phyloP scores from a whole-genome alignment of 2,888 invertebrate genomes.

The Ecliptopera silaceata region DNA sequence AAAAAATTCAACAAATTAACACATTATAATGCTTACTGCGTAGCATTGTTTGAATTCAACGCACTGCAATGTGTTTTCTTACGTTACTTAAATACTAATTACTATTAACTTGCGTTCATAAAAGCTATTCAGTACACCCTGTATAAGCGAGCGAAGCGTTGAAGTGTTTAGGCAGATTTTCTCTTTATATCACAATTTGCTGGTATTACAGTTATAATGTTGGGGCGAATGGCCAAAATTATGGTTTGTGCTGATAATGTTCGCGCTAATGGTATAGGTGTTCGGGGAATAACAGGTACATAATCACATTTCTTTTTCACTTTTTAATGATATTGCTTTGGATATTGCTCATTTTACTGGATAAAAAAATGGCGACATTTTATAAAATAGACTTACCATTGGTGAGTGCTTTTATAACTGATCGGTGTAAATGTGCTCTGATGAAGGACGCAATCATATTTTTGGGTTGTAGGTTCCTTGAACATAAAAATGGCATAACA shows the following conservation, averaged over 20 bases:
- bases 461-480: too few relatives aligned
- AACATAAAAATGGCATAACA: too few relatives aligned
- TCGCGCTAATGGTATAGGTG: slow-evolving; percentile 22
- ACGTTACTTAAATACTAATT: slow-evolving; percentile 1
- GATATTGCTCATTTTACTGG: too few relatives aligned
- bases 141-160: slow-evolving; percentile 11
- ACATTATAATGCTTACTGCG: not conserved
- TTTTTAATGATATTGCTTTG: slow-evolving; percentile 14
- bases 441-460: too few relatives aligned
- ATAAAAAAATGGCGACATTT: too few relatives aligned
- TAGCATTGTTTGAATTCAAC: not conserved
- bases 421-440: too few relatives aligned
- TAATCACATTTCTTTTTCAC: slow-evolving; percentile 10
- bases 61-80: not conserved
- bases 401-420: too few relatives aligned
- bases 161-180: slow-evolving; percentile 31
- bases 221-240: slow-evolving; percentile 34
- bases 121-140: slow-evolving; percentile 14
- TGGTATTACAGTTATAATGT: slow-evolving; percentile 38
- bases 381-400: too few relatives aligned
- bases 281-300: slow-evolving; percentile 5
- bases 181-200: slow-evolving; percentile 34
- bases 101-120: slow-evolving; percentile 1
- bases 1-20: not conserved
- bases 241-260: slow-evolving; percentile 34